Evolutionary conservation across 92 coral and sea anemone species (phyloP), one percentile per base, ranked within the genome.

Genomic region (Actinostola sp.): DNA sequence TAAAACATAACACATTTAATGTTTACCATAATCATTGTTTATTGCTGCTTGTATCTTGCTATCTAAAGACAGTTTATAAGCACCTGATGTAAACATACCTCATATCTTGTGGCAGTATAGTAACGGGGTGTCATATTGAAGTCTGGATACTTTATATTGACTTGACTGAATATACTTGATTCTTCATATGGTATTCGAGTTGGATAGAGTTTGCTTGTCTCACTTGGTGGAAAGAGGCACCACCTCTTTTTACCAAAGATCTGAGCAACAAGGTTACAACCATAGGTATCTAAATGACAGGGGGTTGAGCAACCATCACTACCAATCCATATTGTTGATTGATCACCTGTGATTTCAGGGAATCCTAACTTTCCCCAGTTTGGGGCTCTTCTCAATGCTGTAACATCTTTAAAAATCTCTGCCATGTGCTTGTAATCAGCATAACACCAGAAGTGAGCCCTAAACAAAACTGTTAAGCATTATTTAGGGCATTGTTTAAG

Each of bases 361-460:
- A 92, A 95, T 14, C 99, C 99, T 71, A 95, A 87, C 41, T 62
- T 38, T 34, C 80, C 44, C 99, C 99, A 95, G 56, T 88, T 78
- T 42, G 90, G 88, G 14, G 89, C 84, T 26, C 36, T 73, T 21
- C 92, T 63, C 31, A 88, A 54, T 38, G 67, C 82, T 16, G 99
- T 91, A 30, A 82, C 80, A 44, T 82, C 90, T 52, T 64, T 74
- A 53, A 95, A 92, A 29, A 95, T 72, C 44, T 95, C 92, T 38
- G 89, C 86, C 97, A 95, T 95, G 83, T 92, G 86, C 71, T 95
- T 95, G 89, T 95, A 95, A 66, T 92, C 99, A 19, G 99, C 99
- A 95, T 95, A 95, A 63, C 99, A 92, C 86, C 97, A 92, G 67
- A 80, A 91, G 83, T 86, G 68, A 34, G 88, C 75, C 82, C 98